Base-by-base conservation (phyloP, 1,140 invertebrate genomes). In the Drosophila malerkotliana region DNA sequence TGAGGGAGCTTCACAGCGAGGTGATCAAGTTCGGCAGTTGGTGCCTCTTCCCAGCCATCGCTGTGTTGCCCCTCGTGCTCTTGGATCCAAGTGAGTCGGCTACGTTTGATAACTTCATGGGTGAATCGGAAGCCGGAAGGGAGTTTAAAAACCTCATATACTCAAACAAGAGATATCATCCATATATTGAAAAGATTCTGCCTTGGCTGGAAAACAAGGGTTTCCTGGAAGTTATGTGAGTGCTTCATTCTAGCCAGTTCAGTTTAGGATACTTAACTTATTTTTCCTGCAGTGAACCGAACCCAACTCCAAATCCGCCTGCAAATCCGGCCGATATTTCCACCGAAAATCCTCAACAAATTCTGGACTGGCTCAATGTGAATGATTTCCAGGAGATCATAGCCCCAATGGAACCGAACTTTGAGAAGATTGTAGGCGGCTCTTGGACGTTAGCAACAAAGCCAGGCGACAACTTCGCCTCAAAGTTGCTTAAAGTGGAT, bases 181-280 rank as follows among this genome's bases (percentile, higher is more conserved):
- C 48, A 1, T 72, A 84, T 24, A 30, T 90, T n/a, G 58, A 81
- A 52, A 32, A 59, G 18, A 69, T 91, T 7, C 39, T 91, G 15
- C 90, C 90, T 3, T 91, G 82, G 82, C 4, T 91, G 37, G 73
- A 84, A 12, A 91, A 91, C 66, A 56, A 76, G 0, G 90, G 90
- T 5, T 45, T 76, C 1, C 49, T 91, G 26, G 80, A 78, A 18
- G 3, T 24, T 12, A 54, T 57, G 87, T 87, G 59, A 80, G 69
- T 59, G 18, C 1, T 7, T 1, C 1, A 7, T 2, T 15, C 14
- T 44, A 7, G 14, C 14, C 14, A n/a, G 34, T n/a, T 37, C 3
- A n/a, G 10, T 12, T 37, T 3, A 1, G 2, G 2, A 3, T 0
- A 32, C 9, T 3, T 10, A 10, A 3, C 0, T 2, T 10, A 32